These are phyloP conservation scores for Neodiprion pinetum DNA, from an alignment of 1,140 invertebrate genomes.

Conservation along the genomic window DNA sequence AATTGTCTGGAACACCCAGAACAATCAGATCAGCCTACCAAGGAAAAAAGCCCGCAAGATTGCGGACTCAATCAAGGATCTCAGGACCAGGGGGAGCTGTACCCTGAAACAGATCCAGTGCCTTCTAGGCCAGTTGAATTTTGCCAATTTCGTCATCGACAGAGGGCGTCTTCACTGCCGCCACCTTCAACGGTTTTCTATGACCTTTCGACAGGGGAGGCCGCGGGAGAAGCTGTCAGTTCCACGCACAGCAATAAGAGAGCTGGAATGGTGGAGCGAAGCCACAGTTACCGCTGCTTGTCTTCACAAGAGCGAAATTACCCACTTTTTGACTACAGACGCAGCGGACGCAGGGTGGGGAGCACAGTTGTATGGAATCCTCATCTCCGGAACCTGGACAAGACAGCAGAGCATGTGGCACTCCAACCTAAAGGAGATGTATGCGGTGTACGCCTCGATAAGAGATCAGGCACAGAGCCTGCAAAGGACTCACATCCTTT, in stretches of 20 bases:
- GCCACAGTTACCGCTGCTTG: not conserved
- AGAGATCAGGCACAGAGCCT: conserved; percentile 19
- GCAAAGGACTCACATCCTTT: conserved; percentile 24
- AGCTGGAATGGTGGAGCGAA: conserved; percentile 27
- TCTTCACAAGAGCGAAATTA: conserved; percentile 20
- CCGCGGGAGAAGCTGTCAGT: conserved; percentile 15
- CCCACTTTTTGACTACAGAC: conserved; percentile 29
- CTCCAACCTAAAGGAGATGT: conserved; percentile 37
- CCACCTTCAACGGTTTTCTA: conserved; percentile 24
- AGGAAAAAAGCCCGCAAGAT: conserved; percentile 18
- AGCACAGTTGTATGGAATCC: conserved; percentile 26
- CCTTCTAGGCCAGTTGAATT: conserved; percentile 29
- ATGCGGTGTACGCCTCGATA: conserved; percentile 29
- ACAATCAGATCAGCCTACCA: conserved; percentile 23
- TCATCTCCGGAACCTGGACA: conserved; percentile 29
- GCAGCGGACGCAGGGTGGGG: conserved; percentile 34
- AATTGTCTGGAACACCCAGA: conserved; percentile 25
- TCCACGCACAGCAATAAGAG: not conserved
- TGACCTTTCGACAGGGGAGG: conserved; percentile 20
- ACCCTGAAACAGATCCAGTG: conserved; percentile 27
- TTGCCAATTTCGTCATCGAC: conserved; percentile 28
- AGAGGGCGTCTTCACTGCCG: conserved; percentile 31
- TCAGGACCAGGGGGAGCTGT: not conserved
- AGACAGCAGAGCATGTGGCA: conserved; percentile 29
- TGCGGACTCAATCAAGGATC: not conserved